Conservation (phyloP, 1,140 invertebrate species). For the Pogonomyrmex barbatus region DNA sequence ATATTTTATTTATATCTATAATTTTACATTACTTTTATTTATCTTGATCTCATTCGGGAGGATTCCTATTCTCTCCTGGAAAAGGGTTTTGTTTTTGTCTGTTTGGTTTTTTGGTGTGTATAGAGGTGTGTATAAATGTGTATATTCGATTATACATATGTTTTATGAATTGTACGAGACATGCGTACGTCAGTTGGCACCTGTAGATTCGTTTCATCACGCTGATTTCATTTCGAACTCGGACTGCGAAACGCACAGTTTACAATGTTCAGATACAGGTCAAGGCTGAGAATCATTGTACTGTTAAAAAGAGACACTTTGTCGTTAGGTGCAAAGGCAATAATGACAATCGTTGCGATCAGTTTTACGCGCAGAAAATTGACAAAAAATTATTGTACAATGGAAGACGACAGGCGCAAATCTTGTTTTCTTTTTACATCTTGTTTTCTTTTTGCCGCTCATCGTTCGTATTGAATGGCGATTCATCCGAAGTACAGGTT, state of each 20-base stretch:
- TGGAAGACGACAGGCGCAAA: not conserved
- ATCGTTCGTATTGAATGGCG: not conserved
- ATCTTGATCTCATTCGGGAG: not conserved
- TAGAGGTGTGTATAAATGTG: too few relatives aligned
- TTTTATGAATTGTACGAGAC: not conserved
- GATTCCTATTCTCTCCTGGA: not conserved
- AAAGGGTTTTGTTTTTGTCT: constrained; percentile 57
- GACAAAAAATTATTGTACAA: constrained; percentile 15
- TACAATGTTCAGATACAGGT: constrained; percentile 75
- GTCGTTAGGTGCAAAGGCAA: not conserved
- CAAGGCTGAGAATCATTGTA: constrained; percentile 81
- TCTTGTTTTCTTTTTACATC: not conserved
- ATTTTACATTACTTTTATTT: not conserved
- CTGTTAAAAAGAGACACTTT: constrained; percentile 31
- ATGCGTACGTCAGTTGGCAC: not conserved
- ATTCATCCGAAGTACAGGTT: constrained; percentile 1
- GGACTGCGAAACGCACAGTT: constrained; percentile 69
- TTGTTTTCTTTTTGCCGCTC: not conserved
- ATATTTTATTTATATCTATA: not conserved
- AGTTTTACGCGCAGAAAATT: constrained; percentile 3
- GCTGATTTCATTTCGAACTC: constrained; percentile 38
- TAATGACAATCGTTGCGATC: constrained; percentile 12
- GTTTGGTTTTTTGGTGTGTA: not conserved
- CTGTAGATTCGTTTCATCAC: constrained; percentile 64
- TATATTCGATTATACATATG: too few relatives aligned